Evolutionary conservation across 2,113 vertebrate genomes (phyloP).

Genomic region (Helogale parvula): DNA sequence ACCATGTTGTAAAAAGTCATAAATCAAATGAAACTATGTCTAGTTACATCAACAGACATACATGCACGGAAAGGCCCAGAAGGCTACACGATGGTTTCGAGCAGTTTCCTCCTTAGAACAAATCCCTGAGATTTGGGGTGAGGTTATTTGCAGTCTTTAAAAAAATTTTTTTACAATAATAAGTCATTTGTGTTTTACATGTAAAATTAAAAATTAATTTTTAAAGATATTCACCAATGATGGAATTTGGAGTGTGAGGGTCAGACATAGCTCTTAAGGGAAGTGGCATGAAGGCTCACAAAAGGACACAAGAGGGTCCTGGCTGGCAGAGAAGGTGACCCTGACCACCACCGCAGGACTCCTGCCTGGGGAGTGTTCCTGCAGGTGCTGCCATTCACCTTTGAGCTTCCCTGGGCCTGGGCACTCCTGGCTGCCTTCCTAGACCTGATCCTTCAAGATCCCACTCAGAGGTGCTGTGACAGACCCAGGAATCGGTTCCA

Average conservation of each 20-base stretch:
- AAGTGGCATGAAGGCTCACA: neutral
- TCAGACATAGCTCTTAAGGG: neutral
- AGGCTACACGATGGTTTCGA: neutral
- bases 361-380: neutral
- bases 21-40: neutral
- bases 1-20: neutral
- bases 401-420: neutral
- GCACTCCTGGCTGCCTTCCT: neutral
- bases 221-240: constrained; percentile 1
- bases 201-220: constrained; percentile 44
- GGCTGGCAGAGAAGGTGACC: neutral
- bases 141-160: neutral
- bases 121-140: neutral
- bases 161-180: neutral
- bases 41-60: neutral
- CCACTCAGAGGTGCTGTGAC: neutral
- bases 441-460: neutral
- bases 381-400: neutral
- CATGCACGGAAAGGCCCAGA: neutral
- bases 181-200: neutral
- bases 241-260: neutral
- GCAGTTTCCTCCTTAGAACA: neutral
- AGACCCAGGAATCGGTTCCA: neutral
- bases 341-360: neutral
- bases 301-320: accelerated